phyloP scores from a whole-genome alignment of 64 coral and sea anemone genomes.

The Actinia equina region DNA sequence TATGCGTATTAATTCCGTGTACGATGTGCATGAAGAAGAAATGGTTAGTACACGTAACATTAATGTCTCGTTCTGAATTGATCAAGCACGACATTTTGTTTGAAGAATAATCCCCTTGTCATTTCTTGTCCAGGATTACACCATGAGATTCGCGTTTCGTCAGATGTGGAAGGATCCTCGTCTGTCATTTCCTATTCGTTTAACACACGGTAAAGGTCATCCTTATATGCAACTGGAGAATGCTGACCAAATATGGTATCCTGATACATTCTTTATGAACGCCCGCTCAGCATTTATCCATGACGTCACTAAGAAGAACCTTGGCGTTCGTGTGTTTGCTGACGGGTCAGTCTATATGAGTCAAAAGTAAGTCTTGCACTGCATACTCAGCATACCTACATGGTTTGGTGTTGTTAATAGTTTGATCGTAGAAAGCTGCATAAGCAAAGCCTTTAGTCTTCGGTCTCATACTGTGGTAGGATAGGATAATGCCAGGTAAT shows the following conservation, averaged over 20 bases:
- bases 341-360: constrained; percentile 15
- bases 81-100: no score
- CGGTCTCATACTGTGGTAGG: no score
- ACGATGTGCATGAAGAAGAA: neutral
- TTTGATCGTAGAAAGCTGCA: neutral
- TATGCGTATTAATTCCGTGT: constrained; percentile 17
- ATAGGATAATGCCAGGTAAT: no score
- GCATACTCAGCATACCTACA: neutral
- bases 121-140: constrained; percentile 2
- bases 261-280: no score
- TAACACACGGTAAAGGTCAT: constrained; percentile 16
- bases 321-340: constrained; percentile 2
- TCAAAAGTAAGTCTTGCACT: neutral
- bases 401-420: no score
- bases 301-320: constrained; percentile 30
- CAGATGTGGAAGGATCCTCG: constrained; percentile 15
- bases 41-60: neutral
- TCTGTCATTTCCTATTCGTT: neutral
- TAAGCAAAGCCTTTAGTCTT: no score
- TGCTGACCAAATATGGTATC: constrained; percentile 15
- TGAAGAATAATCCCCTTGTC: no score
- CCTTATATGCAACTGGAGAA: neutral
- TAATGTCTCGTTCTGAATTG: neutral
- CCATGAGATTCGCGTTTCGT: constrained; percentile 9
- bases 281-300: constrained; percentile 8